Evolutionary conservation across 1,140 invertebrate genomes (phyloP), one percentile per base, ranked within the genome.

Genomic region (Drusus annulatus): DNA sequence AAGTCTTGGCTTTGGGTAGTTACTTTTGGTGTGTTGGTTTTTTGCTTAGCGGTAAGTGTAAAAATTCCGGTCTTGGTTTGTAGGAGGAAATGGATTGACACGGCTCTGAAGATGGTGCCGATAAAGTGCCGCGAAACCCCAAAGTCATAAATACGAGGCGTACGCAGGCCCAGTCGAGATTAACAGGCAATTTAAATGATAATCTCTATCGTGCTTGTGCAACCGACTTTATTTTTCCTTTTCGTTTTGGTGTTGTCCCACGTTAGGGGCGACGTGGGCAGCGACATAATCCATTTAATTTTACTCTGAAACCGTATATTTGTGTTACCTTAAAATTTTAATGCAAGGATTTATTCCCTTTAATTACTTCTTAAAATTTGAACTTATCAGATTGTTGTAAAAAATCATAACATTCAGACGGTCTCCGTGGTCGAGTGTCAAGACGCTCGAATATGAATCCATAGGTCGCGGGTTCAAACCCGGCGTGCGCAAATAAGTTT

Each of bases 151-250:
- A 78, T 78, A 78, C 76, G 23, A 60, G 45, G 51, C 60, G 50
- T 50, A 69, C 62, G 45, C 76, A 78, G 31, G 31, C 62, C 36
- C 28, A 65, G 31, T 52, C 50, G 56, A 78, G 76, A 78, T 78
- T 78, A 78, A 78, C 76, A 78, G 76, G 54, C 76, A 78, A 78
- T 78, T 78, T 78, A 78, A 78, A 78, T 78, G 76, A 63, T 68
- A 78, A 78, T 78, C 76, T 28, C 10, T 13, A 56, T 31, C 54
- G 63, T 78, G 76, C 71, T 78, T 78, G 63, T 78, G 76, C 76
- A 78, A 78, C 76, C 76, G 76, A 17, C 65, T 74, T 16, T 73
- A 54, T 73, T 69, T 69, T 69, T 69, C n/a, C n/a, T 7, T 69
- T 10, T 69, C 28, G 17, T 45, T 69, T 50, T 63, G 60, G 60